Evolutionary conservation across 1,140 invertebrate genomes (phyloP).

Genomic region (Temnothorax nylanderi): DNA sequence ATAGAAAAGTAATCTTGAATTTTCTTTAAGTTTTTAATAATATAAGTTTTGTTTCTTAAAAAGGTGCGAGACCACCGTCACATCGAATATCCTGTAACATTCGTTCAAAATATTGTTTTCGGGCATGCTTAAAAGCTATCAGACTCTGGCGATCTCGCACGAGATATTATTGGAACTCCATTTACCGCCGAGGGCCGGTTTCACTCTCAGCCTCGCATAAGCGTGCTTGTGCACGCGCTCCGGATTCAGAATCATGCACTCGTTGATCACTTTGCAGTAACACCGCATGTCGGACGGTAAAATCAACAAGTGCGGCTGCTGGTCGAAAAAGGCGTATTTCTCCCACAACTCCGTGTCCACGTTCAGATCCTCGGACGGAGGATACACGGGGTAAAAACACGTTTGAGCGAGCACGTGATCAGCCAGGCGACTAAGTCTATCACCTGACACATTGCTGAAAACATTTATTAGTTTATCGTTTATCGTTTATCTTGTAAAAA

Average conservation of each 20-base stretch:
- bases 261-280: conserved; percentile 93
- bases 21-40: neutral
- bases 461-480: neutral
- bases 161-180: conserved; percentile 79
- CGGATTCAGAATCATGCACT: conserved; percentile 94
- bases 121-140: conserved; percentile 38
- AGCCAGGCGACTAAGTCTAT: conserved; percentile 90
- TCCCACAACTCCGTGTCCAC: conserved; percentile 90
- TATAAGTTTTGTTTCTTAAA: neutral
- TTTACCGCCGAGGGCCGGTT: conserved; percentile 63
- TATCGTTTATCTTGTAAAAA: conserved; percentile 11
- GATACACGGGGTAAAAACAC: conserved; percentile 93
- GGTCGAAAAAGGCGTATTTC: conserved; percentile 88
- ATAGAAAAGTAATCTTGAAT: neutral
- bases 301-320: conserved; percentile 93
- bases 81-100: neutral
- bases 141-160: conserved; percentile 82
- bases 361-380: conserved; percentile 88
- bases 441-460: conserved; percentile 81
- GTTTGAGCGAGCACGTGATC: conserved; percentile 92
- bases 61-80: neutral
- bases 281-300: conserved; percentile 93
- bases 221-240: conserved; percentile 92
- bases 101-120: neutral
- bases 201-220: conserved; percentile 86